Conservation (phyloP, 2,888 invertebrate species). For the Apomyelois bistriatella region DNA sequence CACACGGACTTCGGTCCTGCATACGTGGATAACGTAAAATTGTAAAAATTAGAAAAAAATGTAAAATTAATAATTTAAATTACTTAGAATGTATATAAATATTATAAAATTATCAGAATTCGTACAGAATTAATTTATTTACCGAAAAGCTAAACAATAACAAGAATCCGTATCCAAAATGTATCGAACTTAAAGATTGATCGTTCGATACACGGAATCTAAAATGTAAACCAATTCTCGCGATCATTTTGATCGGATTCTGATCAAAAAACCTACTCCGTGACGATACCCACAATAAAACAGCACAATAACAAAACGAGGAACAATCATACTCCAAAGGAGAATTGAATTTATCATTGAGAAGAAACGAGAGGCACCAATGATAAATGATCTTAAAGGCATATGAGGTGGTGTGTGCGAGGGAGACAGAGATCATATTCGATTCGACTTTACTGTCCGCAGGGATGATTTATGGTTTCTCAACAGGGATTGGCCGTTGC, state of each 20-base stretch:
- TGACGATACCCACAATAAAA: constrained; percentile 76
- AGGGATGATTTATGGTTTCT: constrained; percentile 78
- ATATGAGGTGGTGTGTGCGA: constrained; percentile 51
- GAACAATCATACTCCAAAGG: constrained; percentile 77
- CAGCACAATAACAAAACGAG: constrained; percentile 73
- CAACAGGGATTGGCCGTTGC: constrained; percentile 78
- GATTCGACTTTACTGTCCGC: constrained; percentile 65
- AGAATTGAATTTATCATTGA: constrained; percentile 79
- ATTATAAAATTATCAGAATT: too few relatives aligned
- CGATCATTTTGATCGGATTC: constrained; percentile 74
- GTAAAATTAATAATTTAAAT: too few relatives aligned
- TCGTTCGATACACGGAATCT: constrained; percentile 62
- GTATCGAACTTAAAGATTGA: constrained; percentile 57
- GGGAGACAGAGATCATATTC: constrained; percentile 53
- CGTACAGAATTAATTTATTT: too few relatives aligned
- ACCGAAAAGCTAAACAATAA: too few relatives aligned
- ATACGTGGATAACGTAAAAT: too few relatives aligned
- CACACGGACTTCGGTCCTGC: too few relatives aligned
- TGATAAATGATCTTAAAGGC: constrained; percentile 71
- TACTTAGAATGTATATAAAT: too few relatives aligned
- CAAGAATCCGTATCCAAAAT: constrained; percentile 14
- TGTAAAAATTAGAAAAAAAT: too few relatives aligned
- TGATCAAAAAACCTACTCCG: constrained; percentile 74
- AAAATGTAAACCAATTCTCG: constrained; percentile 77
- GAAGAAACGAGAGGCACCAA: constrained; percentile 72